Base-by-base conservation (phyloP, 2,888 invertebrate genomes). In the Clistopyga incitator region DNA sequence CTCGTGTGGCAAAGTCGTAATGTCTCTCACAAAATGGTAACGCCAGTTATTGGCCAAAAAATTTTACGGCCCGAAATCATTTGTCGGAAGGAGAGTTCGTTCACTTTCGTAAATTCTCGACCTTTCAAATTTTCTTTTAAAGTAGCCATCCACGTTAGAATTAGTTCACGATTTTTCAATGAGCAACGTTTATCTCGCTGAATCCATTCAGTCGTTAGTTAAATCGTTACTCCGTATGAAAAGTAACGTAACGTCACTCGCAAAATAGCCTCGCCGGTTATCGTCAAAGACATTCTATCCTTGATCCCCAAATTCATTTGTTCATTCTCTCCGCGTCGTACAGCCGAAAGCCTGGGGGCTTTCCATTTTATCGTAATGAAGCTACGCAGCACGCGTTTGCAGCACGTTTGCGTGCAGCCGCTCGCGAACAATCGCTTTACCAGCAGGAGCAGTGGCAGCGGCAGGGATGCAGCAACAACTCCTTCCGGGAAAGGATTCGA, bases 401-500 rank as follows among this genome's bases (percentile, higher is more conserved):
- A 13, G 80, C 78, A 78, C 81, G 84, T 11, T 61, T 47, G 18
- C 23, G 47, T 64, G 23, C 15, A 50, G 34, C 13, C 56, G 47
- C 50, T 50, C n/a, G 29, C 29, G 23, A 72, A 72, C 56, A 72
- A 72, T 56, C 70, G 38, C 74, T 23, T 34, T 23, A n/a, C 20
- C 42, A 38, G 42, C 42, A 20, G 52, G 15, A 20, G 20, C 52
- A 15, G 15, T 8, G 11, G 70, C 67, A 50, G 50, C 47, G 50
- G 54, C 72, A 52, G 20, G 18, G 52, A 52, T 52, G 68, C 68
- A 6, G 18, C 47, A 52, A 54, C 50, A 18, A 29, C 18, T 68
- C n/a, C 50, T 42, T 74, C 20, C 59, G 61, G 6, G 6, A 13
- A 59, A 34, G 47, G 47, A 34, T 75, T 65, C 29, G 25, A 34